phyloP scores from a whole-genome alignment of 2,113 vertebrate genomes.

The Spea multiplicata region DNA sequence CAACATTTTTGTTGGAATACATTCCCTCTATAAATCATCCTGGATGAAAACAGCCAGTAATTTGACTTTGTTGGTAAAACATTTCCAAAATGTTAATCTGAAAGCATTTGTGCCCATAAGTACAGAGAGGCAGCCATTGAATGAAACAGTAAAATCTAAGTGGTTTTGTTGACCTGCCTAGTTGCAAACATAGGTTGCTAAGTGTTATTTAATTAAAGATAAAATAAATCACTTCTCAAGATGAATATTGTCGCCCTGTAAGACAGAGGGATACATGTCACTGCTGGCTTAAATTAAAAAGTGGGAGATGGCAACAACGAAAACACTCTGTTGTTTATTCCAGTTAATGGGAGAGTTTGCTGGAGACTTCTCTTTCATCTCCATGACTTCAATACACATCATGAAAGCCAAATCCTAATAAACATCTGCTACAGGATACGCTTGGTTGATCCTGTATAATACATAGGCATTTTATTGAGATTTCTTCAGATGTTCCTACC shows the following conservation, averaged over 20 bases:
- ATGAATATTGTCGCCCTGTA: neutral
- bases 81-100: neutral
- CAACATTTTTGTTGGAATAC: neutral
- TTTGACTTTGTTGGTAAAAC: neutral
- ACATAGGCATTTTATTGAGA: too few species aligned
- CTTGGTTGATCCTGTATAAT: too few species aligned
- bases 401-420: too few species aligned
- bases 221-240: neutral
- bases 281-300: too few species aligned
- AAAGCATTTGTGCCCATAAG: neutral
- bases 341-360: too few species aligned
- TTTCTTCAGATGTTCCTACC: too few species aligned
- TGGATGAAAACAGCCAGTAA: neutral
- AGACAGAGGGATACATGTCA: too few species aligned
- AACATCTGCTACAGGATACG: too few species aligned
- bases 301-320: neutral
- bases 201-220: neutral
- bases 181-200: neutral
- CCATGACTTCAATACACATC: too few species aligned
- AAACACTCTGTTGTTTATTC: neutral
- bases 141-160: neutral
- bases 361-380: too few species aligned
- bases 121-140: neutral
- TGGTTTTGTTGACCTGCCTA: neutral
- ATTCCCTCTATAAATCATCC: neutral